Conservation (phyloP, 2,888 invertebrate genomes). For the Kryphioiulus occultus region DNA sequence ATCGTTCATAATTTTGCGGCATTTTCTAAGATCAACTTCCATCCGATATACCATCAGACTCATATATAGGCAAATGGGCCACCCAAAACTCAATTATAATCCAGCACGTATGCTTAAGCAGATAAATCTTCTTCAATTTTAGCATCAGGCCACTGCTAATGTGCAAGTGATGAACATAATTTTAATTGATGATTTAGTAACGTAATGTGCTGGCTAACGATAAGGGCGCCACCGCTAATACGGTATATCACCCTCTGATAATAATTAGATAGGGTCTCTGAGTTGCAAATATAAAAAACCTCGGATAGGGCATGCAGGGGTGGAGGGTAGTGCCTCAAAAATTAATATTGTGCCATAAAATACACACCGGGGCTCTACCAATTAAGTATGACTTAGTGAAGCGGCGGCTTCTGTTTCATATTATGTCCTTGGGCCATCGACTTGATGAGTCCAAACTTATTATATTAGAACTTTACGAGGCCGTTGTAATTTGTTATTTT, state of each 20-base stretch:
- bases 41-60: too few relatives aligned
- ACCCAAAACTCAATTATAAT: conserved; percentile 9
- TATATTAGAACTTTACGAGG: conserved; percentile 1
- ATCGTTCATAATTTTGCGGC: background rate
- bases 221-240: background rate
- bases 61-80: background rate
- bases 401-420: conserved; percentile 32
- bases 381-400: conserved; percentile 1
- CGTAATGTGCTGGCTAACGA: background rate
- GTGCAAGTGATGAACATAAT: background rate
- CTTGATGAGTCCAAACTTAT: conserved; percentile 6
- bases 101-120: background rate
- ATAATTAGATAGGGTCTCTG: background rate
- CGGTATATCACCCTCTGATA: background rate
- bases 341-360: conserved; percentile 35
- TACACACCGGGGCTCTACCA: background rate
- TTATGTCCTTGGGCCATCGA: background rate
- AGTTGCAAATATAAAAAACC: background rate
- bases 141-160: background rate
- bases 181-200: background rate
- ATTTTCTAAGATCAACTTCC: background rate
- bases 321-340: background rate
- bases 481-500: background rate
- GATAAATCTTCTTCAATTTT: background rate
- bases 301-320: background rate